Base-by-base conservation (phyloP, 2,888 invertebrate genomes). In the Eurytoma californica region DNA sequence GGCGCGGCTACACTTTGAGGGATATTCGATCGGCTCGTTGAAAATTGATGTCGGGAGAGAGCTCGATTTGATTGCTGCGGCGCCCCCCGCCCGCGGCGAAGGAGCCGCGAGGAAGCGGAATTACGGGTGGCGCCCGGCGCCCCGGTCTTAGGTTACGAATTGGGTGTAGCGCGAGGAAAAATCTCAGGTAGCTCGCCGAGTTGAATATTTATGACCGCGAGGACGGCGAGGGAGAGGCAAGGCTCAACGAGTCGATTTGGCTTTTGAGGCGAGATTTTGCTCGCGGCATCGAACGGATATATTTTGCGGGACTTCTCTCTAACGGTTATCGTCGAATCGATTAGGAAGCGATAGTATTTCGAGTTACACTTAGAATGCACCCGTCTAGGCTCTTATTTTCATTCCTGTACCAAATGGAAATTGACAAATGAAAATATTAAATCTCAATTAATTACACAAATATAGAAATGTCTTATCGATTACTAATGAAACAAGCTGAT, bases 31-130 rank as follows among this genome's bases (percentile, higher is more conserved):
- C 72, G 51, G 51, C 51, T 72, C 78, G 73, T 74, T 74, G 51
- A 79, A 79, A 74, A 79, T 79, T 79, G 74, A 79, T 74, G 79
- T 47, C 58, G 18, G 39, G 61, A 7, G 39, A 47, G 49, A 61
- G 65, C 65, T 68, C 20, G 73, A 66, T 79, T 74, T 72, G 79
- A 79, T 79, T 79, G 72, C 72, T 78, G 68, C 67, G 61, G 61
- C 66, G 28, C 58, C 5, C 7, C 39, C 39, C 39, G 9, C 39
- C 39, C 7, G 39, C 39, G 39, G 39, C 30, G 30, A 7, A 30
- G 30, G 30, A 30, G 30, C 30, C 28, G 55, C 67, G 60, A 5
- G 30, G 49, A 65, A 75, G 20, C 60, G 30, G 61, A 68, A 68
- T 75, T 68, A 75, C 61, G 39, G 57, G 67, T 24, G 58, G 39